A percentile compares a stretch with the other conserved stretches of the same genome.
phyloP scores from a whole-genome alignment of 1,140 invertebrate species.

The Hyles euphorbiae region DNA sequence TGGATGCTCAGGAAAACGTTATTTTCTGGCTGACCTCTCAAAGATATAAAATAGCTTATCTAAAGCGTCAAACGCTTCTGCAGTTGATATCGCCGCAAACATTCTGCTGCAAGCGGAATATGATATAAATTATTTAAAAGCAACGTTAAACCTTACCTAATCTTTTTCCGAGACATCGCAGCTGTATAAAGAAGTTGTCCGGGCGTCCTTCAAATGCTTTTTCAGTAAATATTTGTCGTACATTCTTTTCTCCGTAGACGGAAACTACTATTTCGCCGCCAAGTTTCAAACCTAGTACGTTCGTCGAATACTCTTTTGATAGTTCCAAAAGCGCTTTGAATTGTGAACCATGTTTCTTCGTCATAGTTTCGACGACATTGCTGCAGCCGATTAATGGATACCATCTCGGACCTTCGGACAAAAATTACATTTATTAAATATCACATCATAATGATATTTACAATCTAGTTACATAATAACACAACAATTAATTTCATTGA shows the following conservation, averaged over 20 bases:
- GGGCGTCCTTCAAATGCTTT: slow-evolving; percentile 85
- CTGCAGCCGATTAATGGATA: slow-evolving; percentile 82
- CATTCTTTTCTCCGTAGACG: slow-evolving; percentile 76
- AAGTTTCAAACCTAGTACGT: slow-evolving; percentile 81
- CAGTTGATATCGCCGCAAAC: too few relatives aligned
- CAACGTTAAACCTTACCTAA: slow-evolving; percentile 9
- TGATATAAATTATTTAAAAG: too few relatives aligned
- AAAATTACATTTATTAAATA: too few relatives aligned
- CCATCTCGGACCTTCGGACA: slow-evolving; percentile 80
- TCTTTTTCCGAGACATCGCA: slow-evolving; percentile 82
- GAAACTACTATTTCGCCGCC: slow-evolving; percentile 79
- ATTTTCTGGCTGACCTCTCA: too few relatives aligned
- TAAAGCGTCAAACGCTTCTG: too few relatives aligned
- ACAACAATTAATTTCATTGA: too few relatives aligned
- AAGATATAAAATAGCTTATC: too few relatives aligned
- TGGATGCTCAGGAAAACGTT: too few relatives aligned
- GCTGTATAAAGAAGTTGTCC: slow-evolving; percentile 81
- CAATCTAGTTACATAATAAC: too few relatives aligned
- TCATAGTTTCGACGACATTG: slow-evolving; percentile 74
- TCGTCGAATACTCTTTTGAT: slow-evolving; percentile 77
- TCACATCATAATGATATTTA: too few relatives aligned
- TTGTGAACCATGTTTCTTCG: slow-evolving; percentile 76
- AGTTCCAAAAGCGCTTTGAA: slow-evolving; percentile 79
- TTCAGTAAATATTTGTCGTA: slow-evolving; percentile 76
- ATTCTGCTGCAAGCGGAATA: neutral